phyloP scores from a whole-genome alignment of 2,888 invertebrate species.

The Ochropacha duplaris region DNA sequence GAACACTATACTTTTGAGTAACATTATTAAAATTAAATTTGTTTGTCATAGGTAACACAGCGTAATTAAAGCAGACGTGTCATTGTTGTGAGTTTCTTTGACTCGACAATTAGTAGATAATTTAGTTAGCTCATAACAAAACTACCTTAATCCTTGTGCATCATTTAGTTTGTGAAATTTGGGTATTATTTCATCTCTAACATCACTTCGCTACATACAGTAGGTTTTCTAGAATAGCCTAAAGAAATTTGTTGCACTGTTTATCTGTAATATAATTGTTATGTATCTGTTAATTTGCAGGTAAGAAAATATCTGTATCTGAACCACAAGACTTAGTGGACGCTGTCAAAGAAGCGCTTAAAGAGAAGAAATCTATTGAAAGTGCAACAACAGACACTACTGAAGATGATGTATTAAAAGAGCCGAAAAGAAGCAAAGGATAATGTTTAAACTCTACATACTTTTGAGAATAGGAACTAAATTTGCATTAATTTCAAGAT shows the following conservation, averaged over 20 bases:
- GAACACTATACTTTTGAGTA: background rate
- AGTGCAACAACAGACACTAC: conserved; percentile 34
- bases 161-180: background rate
- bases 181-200: background rate
- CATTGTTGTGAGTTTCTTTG: conserved; percentile 13
- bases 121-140: background rate
- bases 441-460: conserved; percentile 29
- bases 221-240: background rate
- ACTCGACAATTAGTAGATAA: conserved; percentile 13
- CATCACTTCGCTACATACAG: background rate
- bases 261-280: conserved; percentile 4
- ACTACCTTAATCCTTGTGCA: background rate
- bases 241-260: background rate
- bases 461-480: background rate
- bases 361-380: conserved; percentile 70
- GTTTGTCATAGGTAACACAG: conserved; percentile 19
- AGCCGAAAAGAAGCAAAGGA: conserved; percentile 73
- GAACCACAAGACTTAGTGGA: conserved; percentile 84
- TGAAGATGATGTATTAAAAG: conserved; percentile 62
- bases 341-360: conserved; percentile 84
- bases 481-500: background rate
- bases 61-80: conserved; percentile 11
- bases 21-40: background rate
- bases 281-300: conserved; percentile 61
- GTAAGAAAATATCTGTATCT: conserved; percentile 84